phyloP scores from a whole-genome alignment of 2,797 vertebrate species.

The Cercopithecus petaurista region DNA sequence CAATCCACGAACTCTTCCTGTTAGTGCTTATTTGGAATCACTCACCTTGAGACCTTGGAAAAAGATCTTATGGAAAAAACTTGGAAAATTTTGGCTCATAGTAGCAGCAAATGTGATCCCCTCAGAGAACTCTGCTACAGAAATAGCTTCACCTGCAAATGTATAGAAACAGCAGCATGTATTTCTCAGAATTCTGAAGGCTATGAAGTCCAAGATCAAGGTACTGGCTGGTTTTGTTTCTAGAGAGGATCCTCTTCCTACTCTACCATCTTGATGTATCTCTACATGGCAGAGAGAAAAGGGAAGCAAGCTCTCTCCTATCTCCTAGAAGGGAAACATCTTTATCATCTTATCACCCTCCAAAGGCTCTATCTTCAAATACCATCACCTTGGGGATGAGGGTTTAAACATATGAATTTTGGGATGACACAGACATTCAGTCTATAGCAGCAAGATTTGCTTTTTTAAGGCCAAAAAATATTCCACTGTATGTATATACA shows the following conservation, averaged over 20 bases:
- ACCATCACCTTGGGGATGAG: accelerated
- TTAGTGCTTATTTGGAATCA: neutral
- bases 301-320: neutral
- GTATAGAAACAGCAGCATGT: neutral
- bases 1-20: neutral
- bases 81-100: neutral
- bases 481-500: neutral
- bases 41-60: neutral
- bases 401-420: neutral
- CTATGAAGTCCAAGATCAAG: neutral
- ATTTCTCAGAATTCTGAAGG: neutral
- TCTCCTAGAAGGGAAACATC: neutral
- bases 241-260: neutral
- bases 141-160: neutral
- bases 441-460: neutral
- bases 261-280: neutral
- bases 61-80: neutral
- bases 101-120: neutral
- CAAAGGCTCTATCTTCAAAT: neutral
- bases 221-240: neutral
- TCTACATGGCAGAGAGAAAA: neutral
- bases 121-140: neutral
- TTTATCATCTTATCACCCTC: neutral
- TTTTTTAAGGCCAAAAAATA: neutral
- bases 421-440: neutral